Percentiles rank a stretch among this genome's conserved stretches.
phyloP scores from a whole-genome alignment of 2,113 vertebrate species.

The Coptodon bakossiorum region DNA sequence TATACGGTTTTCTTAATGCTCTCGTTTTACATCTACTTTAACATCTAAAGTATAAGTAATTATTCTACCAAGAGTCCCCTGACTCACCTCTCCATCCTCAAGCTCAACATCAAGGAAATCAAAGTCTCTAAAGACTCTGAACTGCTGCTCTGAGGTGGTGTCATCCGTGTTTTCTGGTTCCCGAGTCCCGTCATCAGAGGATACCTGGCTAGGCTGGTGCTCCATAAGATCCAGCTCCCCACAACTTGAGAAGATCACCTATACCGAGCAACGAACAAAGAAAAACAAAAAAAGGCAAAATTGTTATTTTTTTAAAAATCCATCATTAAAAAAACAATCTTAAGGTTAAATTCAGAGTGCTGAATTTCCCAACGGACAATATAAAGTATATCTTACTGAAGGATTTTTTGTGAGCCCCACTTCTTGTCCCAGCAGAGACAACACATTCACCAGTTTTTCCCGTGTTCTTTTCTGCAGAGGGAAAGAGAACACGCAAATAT shows the following conservation, averaged over 20 bases:
- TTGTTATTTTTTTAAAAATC: fast-evolving
- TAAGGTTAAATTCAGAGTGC: background rate
- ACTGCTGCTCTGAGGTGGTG: conserved; percentile 94
- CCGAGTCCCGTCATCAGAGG: conserved; percentile 87
- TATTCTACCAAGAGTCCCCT: background rate
- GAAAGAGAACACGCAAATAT: background rate
- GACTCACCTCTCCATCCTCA: conserved; percentile 93
- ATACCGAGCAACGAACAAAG: background rate
- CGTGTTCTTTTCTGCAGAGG: conserved; percentile 87
- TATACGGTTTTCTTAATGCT: background rate
- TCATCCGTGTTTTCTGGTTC: conserved; percentile 92
- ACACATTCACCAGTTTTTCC: conserved; percentile 93
- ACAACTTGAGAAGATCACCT: conserved; percentile 98
- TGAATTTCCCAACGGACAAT: background rate
- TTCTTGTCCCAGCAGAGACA: conserved; percentile 94
- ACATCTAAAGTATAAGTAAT: background rate
- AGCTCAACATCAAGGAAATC: conserved; percentile 98
- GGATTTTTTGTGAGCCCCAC: conserved; percentile 96
- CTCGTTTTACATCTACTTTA: background rate
- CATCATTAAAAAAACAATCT: background rate
- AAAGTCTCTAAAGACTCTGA: conserved; percentile 95
- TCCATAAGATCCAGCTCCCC: conserved; percentile 95
- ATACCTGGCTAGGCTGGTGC: conserved; percentile 88
- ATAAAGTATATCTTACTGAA: conserved; percentile 77
- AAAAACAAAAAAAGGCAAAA: background rate